Base-by-base conservation (phyloP, 2,888 invertebrate species). In the Parascotia fuliginaria region DNA sequence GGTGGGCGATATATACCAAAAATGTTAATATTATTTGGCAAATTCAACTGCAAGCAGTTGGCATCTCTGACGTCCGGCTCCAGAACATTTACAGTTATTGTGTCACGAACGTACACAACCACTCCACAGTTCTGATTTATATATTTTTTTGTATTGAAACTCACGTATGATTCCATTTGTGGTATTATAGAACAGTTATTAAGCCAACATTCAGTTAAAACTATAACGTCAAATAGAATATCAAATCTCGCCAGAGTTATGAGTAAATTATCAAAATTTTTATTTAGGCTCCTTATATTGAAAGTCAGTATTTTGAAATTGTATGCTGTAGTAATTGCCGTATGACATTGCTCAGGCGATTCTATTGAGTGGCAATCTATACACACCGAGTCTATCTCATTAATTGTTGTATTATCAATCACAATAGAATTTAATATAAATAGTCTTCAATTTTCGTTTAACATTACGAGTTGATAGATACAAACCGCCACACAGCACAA, bases 121-220 rank as follows among this genome's bases (percentile, higher is more conserved):
- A 3, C 56, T 57, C 14, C 59, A 50, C 9, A 19, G 5, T 43
- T 36, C 42, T 55, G 47, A 28, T 63, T 59, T 7, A 53, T 39
- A 11, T 15, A 24, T 16, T 48, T 49, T 9, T 33, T 15, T 4
- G 59, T 43, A 2, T 11, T 5, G 39, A 33, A 50, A 2, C 27
- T 1, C 0, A 5, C 41, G 11, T 58, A 56, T 0, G 46, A 45
- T 3, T 33, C 14, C 2, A 55, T 16, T 24, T 44, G 52, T 0
- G 50, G 48, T 7, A 60, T 52, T 4, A 41, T 7, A 2, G 47
- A 28, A 22, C 5, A n/a, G 1, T 54, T 33, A 15, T 15, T 14
- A 0, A 57, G 34, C 46, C 57, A 52, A 29, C 60, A 61, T 9
- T 62, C 62, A 1, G 54, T 55, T 7, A 60, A 27, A 7, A 60